Evolutionary conservation across 2,888 invertebrate genomes (phyloP), one percentile per base, ranked within the genome.

Genomic region (Ceraclea dissimilis): DNA sequence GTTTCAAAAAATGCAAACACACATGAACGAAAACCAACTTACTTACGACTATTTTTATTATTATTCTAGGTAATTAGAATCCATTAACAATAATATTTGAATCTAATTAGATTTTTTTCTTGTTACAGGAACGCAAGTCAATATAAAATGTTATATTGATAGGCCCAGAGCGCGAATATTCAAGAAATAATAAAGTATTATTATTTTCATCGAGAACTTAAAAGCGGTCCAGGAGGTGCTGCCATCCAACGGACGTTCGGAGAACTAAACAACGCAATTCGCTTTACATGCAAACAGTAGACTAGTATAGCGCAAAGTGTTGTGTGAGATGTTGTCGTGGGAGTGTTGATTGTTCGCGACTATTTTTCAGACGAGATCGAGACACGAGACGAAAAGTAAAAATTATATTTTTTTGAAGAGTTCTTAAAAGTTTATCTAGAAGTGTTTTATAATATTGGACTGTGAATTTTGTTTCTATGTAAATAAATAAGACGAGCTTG

Each of bases 141-240:
- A 26, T 26, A 10, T 26, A 26, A 26, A 26, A 26, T 26, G 10
- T 6, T 26, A 26, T 10, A 26, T 26, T 26, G 43, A n/a, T 2
- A 43, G 5, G 11, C 4, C 5, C 2, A 17, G 43, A 43, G 16
- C n/a, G 43, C 10, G 11, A 11, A 33, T 8, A 8, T 33, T 33
- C 33, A 11, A 33, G 33, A 43, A 17, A n/a, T 17, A 43, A 17
- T 43, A 17, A 43, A 43, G 43, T 43, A 6, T 43, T 26, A 26
- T 26, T 26, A 26, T 26, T 26, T 26, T 10, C 26, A n/a, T 26
- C 4, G 10, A 10, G 26, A 26, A 16, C 13, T 39, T 5, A 39
- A 39, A 39, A 39, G 39, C 19, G 13, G 49, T 49, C 58, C 58
- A 54, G 48, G n/a, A 44, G 49, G 58, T 58, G 58, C 58, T 58